These are phyloP conservation scores for Osedax frankpressi DNA, from an alignment of 2,888 invertebrate species.

Conservation along the genomic window DNA sequence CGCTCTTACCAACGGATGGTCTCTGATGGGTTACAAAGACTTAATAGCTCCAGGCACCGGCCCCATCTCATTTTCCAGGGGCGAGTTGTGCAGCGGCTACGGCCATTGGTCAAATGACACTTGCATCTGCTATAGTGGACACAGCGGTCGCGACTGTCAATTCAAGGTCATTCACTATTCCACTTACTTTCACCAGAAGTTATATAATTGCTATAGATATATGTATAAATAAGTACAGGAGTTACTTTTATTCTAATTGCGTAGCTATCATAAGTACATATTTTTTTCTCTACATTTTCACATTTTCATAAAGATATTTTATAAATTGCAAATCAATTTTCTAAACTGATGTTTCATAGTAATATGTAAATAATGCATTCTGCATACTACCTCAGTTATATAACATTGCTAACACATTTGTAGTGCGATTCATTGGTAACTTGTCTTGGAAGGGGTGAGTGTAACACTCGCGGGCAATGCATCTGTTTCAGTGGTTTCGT, in stretches of 20 bases:
- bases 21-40: not conserved
- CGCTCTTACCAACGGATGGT: not conserved
- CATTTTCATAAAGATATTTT: too few relatives aligned
- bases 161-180: slow-evolving; percentile 24
- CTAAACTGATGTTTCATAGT: too few relatives aligned
- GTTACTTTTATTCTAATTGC: too few relatives aligned
- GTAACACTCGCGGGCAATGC: slow-evolving; percentile 29
- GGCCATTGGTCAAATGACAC: slow-evolving; percentile 10
- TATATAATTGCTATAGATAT: too few relatives aligned
- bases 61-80: not conserved
- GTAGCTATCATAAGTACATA: too few relatives aligned
- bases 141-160: slow-evolving; percentile 32
- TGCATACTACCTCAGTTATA: too few relatives aligned
- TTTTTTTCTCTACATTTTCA: too few relatives aligned
- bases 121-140: slow-evolving; percentile 29
- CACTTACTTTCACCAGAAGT: too few relatives aligned
- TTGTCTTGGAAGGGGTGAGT: slow-evolving; percentile 29
- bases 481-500: slow-evolving; percentile 30
- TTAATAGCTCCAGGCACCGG: not conserved
- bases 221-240: too few relatives aligned
- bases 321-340: too few relatives aligned
- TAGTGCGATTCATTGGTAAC: slow-evolving; percentile 25
- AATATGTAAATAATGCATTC: too few relatives aligned
- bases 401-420: too few relatives aligned
- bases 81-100: slow-evolving; percentile 12